Percentiles rank a stretch among this genome's conserved stretches.
Conservation (phyloP, 2,113 vertebrate genomes). For the Istiophorus platypterus region DNA sequence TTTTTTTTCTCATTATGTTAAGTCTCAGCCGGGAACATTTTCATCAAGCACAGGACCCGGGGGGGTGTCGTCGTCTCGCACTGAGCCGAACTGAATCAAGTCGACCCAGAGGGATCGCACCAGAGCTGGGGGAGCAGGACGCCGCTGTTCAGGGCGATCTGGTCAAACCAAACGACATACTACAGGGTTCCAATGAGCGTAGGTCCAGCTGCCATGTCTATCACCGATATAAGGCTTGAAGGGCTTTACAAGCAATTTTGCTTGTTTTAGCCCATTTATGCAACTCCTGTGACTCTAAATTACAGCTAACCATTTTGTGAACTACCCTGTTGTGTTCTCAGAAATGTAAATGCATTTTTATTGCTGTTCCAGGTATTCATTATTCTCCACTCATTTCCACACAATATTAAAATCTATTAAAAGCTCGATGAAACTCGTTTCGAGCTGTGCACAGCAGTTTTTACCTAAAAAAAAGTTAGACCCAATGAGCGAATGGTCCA, state of each 20-base stretch:
- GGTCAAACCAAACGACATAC: not conserved
- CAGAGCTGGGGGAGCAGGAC: not conserved
- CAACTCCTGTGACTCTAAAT: too few species aligned
- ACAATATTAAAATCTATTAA: too few species aligned
- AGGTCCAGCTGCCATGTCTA: not conserved
- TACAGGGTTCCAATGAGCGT: not conserved
- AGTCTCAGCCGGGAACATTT: not conserved
- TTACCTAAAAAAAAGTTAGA: not conserved
- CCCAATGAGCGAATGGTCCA: not conserved
- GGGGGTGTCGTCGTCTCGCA: not conserved
- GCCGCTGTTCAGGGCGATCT: not conserved
- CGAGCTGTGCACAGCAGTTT: too few species aligned
- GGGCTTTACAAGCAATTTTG: too few species aligned
- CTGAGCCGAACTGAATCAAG: not conserved
- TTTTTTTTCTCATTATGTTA: slow-evolving; percentile 13
- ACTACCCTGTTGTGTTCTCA: too few species aligned
- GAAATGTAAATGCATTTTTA: too few species aligned
- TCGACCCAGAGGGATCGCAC: not conserved
- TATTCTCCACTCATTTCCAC: too few species aligned
- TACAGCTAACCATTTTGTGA: too few species aligned
- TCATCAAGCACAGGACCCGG: not conserved
- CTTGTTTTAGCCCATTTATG: too few species aligned
- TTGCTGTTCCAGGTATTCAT: too few species aligned
- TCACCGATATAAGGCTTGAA: not conserved
- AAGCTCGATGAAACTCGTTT: too few species aligned